Evolutionary conservation across 2,113 vertebrate species (phyloP), one percentile per base, ranked within the genome.

Genomic region (Myrmecobius fasciatus): DNA sequence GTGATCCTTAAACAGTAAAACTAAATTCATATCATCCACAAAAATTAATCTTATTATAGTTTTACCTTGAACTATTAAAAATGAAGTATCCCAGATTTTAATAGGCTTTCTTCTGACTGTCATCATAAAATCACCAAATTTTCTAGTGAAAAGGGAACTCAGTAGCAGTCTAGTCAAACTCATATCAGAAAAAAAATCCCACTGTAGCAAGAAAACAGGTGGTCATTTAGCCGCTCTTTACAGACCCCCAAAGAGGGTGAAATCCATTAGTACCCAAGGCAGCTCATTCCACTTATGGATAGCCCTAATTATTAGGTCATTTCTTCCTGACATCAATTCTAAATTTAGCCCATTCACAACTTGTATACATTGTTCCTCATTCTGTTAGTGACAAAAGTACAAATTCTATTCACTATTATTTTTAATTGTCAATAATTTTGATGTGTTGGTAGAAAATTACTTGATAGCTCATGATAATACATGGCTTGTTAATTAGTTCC

Each of bases 1-100:
- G 20, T 20, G 17, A 43, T 24, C 20, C 67, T 83, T 83, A n/a
- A 43, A 43, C 36, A 83, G 24, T 83, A n/a, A 43, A 20, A 83
- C n/a, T 43, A 95, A 95, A 96, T 92, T 53, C 46, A 75, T 93
- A 46, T 53, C 31, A 36, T 89, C 75, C 6, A 54, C 48, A 95
- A 25, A 51, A 93, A 83, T 93, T 49, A 93, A 25, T 91, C 31
- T 92, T 1, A 0, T 83, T 93, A 92, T 52, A 91, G 11, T 94
- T 67, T 89, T 36, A 25, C 53, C 92, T 95, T 52, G 31, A 53
- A 60, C 89, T 93, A 91, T 89, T 96, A 89, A 94, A 94, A 95
- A 48, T 5, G 3, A 14, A 24, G 90, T 12, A 52, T 93, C 56
- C 92, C 0, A 53, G 88, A 8, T 2, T 25, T 36, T 92, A 10